A percentile compares a stretch with the other conserved stretches of the same genome.
Evolutionary conservation across 2,113 vertebrate genomes (phyloP).

Genomic region (Lucifuga dentata): DNA sequence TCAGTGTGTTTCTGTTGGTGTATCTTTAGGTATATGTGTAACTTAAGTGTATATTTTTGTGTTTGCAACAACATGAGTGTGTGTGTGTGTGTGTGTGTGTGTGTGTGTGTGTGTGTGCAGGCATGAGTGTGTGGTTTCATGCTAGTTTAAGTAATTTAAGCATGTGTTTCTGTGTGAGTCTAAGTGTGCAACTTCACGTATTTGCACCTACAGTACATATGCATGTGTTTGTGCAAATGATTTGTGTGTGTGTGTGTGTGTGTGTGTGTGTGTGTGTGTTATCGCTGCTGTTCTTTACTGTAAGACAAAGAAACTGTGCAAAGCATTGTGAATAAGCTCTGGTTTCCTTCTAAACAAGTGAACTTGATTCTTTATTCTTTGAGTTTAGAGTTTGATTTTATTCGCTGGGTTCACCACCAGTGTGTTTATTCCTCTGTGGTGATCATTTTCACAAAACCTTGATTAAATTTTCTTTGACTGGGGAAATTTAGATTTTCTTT

Average conservation of each 20-base stretch:
- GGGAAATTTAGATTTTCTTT: neutral
- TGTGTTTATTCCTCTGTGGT: too few relatives aligned
- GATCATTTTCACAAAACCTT: conserved; percentile 35
- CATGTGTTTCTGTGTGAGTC: neutral
- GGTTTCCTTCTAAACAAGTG: too few relatives aligned
- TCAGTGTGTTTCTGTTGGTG: too few relatives aligned
- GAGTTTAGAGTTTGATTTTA: neutral
- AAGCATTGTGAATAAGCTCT: too few relatives aligned
- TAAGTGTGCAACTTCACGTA: too few relatives aligned
- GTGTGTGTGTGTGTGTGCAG: neutral
- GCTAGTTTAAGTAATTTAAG: too few relatives aligned
- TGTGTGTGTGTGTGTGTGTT: neutral
- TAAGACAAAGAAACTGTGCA: too few relatives aligned
- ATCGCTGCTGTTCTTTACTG: neutral
- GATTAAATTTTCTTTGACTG: neutral
- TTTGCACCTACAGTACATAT: neutral
- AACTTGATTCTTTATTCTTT: neutral
- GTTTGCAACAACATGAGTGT: too few relatives aligned
- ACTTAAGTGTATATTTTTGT: too few relatives aligned
- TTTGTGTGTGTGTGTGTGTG: neutral
- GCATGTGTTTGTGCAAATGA: neutral
- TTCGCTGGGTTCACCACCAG: too few relatives aligned
- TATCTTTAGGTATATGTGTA: too few relatives aligned
- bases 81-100: neutral
- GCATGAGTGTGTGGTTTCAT: neutral